Evolutionary conservation across 2,797 vertebrate species (phyloP).

Genomic region (Anomalospiza imberbis): DNA sequence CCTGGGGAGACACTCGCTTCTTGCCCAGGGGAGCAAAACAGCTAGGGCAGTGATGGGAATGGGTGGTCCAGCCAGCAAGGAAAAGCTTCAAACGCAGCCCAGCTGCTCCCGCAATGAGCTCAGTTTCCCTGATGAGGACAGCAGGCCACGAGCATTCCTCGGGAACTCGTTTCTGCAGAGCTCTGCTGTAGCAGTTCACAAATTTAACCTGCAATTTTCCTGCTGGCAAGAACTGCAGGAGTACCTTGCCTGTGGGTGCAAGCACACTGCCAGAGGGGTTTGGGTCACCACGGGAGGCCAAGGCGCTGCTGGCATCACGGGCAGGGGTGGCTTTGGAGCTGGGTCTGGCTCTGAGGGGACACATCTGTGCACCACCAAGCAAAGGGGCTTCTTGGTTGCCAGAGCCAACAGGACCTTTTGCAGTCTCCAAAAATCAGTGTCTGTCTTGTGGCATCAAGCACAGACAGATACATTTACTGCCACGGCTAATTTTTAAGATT

Average conservation of each 20-base stretch:
- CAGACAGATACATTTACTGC: background rate
- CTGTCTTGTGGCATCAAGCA: background rate
- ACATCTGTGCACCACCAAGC: rapidly evolving
- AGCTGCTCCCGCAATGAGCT: slow-evolving; percentile 36
- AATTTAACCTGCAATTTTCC: background rate
- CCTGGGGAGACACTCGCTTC: background rate
- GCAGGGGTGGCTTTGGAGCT: background rate
- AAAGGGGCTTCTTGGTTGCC: background rate
- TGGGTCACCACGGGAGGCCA: background rate
- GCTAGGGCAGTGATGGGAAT: background rate
- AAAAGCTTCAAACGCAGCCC: background rate
- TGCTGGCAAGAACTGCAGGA: background rate
- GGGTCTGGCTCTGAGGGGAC: background rate
- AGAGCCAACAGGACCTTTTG: background rate
- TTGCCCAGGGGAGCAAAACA: background rate
- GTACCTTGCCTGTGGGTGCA: rapidly evolving
- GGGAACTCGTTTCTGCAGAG: background rate
- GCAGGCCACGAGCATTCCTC: background rate
- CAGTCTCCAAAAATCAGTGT: background rate
- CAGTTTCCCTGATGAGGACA: slow-evolving; percentile 25
- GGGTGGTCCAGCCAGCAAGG: slow-evolving; percentile 28
- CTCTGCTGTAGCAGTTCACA: background rate
- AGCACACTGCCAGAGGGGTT: background rate
- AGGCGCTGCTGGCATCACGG: background rate
- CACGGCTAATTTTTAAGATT: background rate